phyloP scores from a whole-genome alignment of 2,888 invertebrate genomes.

The Galeopsomyia nigrocyanea region DNA sequence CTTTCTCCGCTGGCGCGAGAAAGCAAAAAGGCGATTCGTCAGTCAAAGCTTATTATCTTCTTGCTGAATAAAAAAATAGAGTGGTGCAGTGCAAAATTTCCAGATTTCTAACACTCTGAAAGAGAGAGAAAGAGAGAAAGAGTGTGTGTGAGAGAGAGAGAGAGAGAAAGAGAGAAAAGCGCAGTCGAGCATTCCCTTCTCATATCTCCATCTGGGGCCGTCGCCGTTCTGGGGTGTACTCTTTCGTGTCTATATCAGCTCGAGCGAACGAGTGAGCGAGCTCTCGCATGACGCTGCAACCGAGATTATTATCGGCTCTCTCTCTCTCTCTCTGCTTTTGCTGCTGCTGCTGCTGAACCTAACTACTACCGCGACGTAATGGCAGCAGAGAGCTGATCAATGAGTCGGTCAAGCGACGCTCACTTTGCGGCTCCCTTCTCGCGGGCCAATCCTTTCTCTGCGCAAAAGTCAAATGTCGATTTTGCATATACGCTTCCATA shows the following conservation, averaged over 20 bases:
- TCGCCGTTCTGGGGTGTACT: conserved; percentile 24
- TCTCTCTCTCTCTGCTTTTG: no score
- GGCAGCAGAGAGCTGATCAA: conserved; percentile 43
- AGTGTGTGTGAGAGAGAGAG: conserved; percentile 9
- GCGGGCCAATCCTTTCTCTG: not conserved
- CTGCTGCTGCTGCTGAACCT: conserved; percentile 15
- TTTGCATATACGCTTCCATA: no score
- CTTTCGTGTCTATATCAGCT: conserved; percentile 49
- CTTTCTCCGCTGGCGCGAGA: conserved; percentile 39
- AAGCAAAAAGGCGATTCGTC: conserved; percentile 22
- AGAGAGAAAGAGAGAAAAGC: not conserved
- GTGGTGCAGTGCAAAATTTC: not conserved
- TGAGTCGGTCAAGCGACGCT: conserved; percentile 41
- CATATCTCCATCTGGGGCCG: conserved; percentile 29
- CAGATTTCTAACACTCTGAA: no score
- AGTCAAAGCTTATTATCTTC: conserved; percentile 44
- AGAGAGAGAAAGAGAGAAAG: conserved; percentile 14
- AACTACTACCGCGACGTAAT: conserved; percentile 47
- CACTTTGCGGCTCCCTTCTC: conserved; percentile 22
- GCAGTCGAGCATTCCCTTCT: conserved; percentile 6
- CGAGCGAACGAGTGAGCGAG: conserved; percentile 33
- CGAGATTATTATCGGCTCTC: conserved; percentile 46
- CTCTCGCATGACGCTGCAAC: conserved; percentile 7
- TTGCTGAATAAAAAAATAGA: conserved; percentile 8
- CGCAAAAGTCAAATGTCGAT: no score